These are phyloP conservation scores for Cuculus canorus DNA, from an alignment of 2,797 vertebrate genomes.

Conservation along the genomic window DNA sequence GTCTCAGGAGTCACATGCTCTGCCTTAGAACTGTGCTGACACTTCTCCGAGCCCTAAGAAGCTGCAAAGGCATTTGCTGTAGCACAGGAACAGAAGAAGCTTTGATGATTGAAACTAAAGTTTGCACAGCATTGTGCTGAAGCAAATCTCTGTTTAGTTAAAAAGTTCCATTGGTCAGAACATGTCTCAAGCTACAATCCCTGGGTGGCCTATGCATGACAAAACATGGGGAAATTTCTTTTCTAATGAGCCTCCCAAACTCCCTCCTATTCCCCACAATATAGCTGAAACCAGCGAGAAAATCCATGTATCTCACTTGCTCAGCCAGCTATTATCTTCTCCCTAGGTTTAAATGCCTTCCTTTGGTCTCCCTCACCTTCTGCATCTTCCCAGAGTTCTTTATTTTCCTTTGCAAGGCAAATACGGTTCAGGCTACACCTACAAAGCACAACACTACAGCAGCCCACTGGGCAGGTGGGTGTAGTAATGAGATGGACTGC, in stretches of 20 bases:
- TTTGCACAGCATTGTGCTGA: neutral
- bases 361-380: neutral
- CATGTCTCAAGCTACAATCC: neutral
- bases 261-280: neutral
- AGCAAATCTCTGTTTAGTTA: neutral
- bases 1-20: neutral
- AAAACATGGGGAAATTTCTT: neutral
- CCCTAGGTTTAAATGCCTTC: neutral
- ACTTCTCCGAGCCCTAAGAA: neutral
- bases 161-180: neutral
- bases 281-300: neutral
- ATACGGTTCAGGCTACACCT: neutral
- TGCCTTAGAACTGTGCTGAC: constrained; percentile 16
- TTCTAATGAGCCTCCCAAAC: neutral
- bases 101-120: neutral
- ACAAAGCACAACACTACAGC: neutral
- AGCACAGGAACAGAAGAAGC: neutral
- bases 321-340: neutral
- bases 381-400: neutral
- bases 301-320: neutral
- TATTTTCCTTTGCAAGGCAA: neutral
- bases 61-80: neutral
- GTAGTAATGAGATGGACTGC: neutral
- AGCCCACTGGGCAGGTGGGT: neutral
- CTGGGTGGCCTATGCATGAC: neutral